Evolutionary conservation across 2,888 invertebrate genomes (phyloP).

Genomic region (Polydrusus cervinus): DNA sequence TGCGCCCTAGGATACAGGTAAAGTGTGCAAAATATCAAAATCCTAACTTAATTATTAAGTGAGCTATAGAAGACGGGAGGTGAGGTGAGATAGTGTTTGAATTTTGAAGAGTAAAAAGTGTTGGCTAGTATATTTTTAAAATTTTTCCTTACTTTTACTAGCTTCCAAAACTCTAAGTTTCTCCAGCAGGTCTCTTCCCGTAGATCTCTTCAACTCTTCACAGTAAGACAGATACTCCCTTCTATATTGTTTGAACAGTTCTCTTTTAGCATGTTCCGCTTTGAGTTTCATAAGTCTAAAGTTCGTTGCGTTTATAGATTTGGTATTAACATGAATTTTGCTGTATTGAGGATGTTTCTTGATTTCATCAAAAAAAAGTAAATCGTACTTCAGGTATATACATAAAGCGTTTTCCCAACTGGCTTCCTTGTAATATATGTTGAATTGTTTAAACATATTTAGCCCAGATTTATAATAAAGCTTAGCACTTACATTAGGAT

Average conservation of each 20-base stretch:
- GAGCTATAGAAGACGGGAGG: no score
- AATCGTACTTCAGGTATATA: conserved; percentile 42
- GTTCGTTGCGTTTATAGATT: conserved; percentile 43
- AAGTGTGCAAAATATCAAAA: no score
- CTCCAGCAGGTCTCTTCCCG: neutral
- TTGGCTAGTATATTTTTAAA: no score
- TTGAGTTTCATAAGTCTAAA: conserved; percentile 45
- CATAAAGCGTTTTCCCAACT: conserved; percentile 48
- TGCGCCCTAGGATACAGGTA: no score
- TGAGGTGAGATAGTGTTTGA: no score
- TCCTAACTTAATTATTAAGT: no score
- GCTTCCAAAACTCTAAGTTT: neutral
- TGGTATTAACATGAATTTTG: conserved; percentile 35
- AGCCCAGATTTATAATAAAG: conserved; percentile 51
- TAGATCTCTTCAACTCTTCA: conserved; percentile 30
- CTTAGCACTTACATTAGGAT: conserved; percentile 35
- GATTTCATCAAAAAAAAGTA: conserved; percentile 48
- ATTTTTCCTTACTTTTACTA: neutral
- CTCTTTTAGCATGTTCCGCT: conserved; percentile 29
- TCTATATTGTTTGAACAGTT: conserved; percentile 40
- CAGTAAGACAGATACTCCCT: conserved; percentile 28
- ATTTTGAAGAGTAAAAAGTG: no score
- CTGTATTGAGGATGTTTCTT: conserved; percentile 44
- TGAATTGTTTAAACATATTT: conserved; percentile 50
- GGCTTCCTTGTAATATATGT: conserved; percentile 34